phyloP scores from a whole-genome alignment of 2,888 invertebrate species.

The Busseola fusca region DNA sequence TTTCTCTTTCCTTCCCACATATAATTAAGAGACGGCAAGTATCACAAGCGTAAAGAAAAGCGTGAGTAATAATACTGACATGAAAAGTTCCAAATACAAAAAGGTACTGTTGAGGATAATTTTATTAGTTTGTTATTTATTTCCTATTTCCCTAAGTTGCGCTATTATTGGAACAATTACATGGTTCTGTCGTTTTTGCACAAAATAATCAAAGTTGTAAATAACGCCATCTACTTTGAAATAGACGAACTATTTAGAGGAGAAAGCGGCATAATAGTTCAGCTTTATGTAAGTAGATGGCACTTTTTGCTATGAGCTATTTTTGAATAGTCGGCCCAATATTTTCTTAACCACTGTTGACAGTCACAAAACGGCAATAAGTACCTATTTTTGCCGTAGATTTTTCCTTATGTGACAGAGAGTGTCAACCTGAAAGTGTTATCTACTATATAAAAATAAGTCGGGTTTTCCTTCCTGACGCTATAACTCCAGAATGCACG shows the following conservation, averaged over 20 bases:
- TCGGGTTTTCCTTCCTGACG: too few species aligned
- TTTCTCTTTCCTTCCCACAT: conserved; percentile 42
- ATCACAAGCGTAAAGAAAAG: conserved; percentile 7
- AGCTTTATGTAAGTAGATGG: conserved; percentile 9
- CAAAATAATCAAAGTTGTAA: neutral
- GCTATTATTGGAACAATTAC: neutral
- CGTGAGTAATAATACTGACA: neutral
- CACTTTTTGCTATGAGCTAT: neutral
- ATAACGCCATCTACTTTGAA: conserved; percentile 30
- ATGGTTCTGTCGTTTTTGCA: neutral
- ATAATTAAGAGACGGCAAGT: conserved; percentile 20
- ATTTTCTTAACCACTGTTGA: neutral
- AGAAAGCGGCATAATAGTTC: neutral
- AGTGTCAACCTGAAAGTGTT: too few species aligned
- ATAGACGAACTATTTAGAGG: conserved; percentile 7
- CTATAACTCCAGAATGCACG: too few species aligned
- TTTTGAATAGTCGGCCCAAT: neutral
- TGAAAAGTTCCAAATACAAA: neutral
- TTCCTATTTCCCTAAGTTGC: conserved; percentile 13
- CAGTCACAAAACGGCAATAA: neutral
- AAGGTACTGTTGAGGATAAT: neutral
- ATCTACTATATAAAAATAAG: too few species aligned
- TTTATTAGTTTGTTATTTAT: neutral
- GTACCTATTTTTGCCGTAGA: too few species aligned
- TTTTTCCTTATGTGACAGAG: too few species aligned